Percentiles rank a stretch among this genome's conserved stretches.
Evolutionary conservation across 1,140 invertebrate genomes (phyloP).

Genomic region (Scaptodrosophila lebanonensis): DNA sequence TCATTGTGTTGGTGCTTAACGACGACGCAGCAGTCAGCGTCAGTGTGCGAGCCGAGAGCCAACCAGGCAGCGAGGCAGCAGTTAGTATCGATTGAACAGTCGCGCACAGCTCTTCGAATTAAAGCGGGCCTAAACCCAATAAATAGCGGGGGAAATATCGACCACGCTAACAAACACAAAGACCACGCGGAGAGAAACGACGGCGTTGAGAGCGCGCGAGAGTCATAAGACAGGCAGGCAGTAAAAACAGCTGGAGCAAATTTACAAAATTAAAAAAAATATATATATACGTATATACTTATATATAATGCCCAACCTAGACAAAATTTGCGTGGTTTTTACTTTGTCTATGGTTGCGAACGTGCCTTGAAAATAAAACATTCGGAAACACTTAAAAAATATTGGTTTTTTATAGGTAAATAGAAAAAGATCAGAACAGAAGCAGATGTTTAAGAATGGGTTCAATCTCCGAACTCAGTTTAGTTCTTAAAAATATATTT

Average conservation of each 20-base stretch:
- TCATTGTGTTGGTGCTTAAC: slow-evolving; percentile 1
- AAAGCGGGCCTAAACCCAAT: slow-evolving; percentile 58
- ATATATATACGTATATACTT: no score
- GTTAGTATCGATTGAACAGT: slow-evolving; percentile 67
- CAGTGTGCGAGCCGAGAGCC: slow-evolving; percentile 3
- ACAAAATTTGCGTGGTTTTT: no score
- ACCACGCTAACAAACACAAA: slow-evolving; percentile 62
- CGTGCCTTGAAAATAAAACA: background rate
- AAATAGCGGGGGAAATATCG: slow-evolving; percentile 61
- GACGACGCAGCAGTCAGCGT: slow-evolving; percentile 16
- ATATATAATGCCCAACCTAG: no score
- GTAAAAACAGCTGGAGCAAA: slow-evolving; percentile 41
- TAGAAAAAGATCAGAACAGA: no score
- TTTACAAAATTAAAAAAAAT: slow-evolving; percentile 9
- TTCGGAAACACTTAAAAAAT: background rate
- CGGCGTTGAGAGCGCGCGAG: slow-evolving; percentile 25
- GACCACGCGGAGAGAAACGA: slow-evolving; percentile 61
- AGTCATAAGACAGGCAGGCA: slow-evolving; percentile 18
- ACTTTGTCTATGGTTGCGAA: no score
- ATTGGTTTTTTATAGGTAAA: no score
- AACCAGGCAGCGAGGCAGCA: slow-evolving; percentile 12
- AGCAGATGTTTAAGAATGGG: no score
- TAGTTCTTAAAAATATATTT: no score
- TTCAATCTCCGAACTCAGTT: no score
- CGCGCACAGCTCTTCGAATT: slow-evolving; percentile 66